A percentile compares a stretch with the other conserved stretches of the same genome.
Conservation (phyloP, 2,888 invertebrate genomes). For the Andrena marginata region DNA sequence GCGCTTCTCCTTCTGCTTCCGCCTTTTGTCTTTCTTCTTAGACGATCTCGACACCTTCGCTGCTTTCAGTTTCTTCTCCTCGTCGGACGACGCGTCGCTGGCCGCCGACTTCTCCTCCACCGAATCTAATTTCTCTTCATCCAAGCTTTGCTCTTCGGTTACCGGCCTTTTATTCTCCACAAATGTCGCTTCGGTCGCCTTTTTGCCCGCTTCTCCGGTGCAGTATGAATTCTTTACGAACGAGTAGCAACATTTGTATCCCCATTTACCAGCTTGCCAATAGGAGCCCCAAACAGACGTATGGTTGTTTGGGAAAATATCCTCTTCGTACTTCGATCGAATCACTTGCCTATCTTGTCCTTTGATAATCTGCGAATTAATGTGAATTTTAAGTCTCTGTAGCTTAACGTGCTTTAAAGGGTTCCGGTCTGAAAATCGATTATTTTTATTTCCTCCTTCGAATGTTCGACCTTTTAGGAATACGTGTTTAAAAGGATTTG, state of each 20-base stretch:
- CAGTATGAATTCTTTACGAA: conserved; percentile 96
- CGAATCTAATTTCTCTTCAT: conserved; percentile 57
- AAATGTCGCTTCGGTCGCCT: conserved; percentile 63
- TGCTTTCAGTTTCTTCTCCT: conserved; percentile 53
- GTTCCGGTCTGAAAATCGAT: too few species aligned
- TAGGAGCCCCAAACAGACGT: conserved; percentile 98
- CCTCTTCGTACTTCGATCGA: conserved; percentile 96
- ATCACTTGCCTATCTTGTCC: conserved; percentile 96
- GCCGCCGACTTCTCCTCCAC: conserved; percentile 43
- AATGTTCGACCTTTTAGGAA: too few species aligned
- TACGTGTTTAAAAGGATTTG: too few species aligned
- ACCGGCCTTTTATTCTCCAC: conserved; percentile 17
- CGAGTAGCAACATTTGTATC: conserved; percentile 98
- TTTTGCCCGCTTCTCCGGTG: conserved; percentile 90
- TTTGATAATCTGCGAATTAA: conserved; percentile 86
- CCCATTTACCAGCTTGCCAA: conserved; percentile 98
- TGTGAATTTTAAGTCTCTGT: neutral
- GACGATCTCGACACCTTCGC: conserved; percentile 65
- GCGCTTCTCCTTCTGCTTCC: conserved; percentile 78
- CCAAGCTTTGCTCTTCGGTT: conserved; percentile 73
- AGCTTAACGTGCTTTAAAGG: neutral
- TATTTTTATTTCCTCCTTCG: too few species aligned
- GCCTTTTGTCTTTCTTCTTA: conserved; percentile 73
- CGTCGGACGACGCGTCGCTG: conserved; percentile 61
- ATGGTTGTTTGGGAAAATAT: conserved; percentile 96